Evolutionary conservation across 2,888 invertebrate species (phyloP), one percentile per base, ranked within the genome.

Genomic region (Silvanus unidentatus): DNA sequence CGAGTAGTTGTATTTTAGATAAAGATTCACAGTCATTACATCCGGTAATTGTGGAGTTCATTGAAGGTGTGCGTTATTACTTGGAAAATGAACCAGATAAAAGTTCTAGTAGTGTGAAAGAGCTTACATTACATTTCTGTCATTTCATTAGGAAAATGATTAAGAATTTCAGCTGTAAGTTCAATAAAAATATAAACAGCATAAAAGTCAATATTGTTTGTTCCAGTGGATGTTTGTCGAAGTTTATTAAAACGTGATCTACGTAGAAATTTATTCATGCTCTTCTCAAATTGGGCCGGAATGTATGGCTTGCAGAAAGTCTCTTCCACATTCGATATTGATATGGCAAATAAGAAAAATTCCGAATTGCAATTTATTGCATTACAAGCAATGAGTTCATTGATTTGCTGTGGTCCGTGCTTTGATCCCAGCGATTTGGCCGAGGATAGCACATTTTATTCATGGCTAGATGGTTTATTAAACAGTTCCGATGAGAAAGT

Each of bases 251-350:
- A 92, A 64, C 80, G 89, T 53, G 94, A 95, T 62, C 74, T 94
- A 38, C 81, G 93, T 41, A 82, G 88, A 54, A 88, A 86, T 65
- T 75, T 99, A 48, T 98, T 98, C 73, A 82, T 86, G 54, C 76
- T 98, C 52, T 96, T 98, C 73, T 88, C 92, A 27, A 84, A 86
- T 36, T 99, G 97, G 97, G 91, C 93, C 62, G 96, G 95, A 1
- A 82, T 85, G 49, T 88, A 92, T 63, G 87, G 88, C 1, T 78
- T 82, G 54, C 82, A 85, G 27, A 71, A 62, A 44, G 51, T 54
- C 16, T 45, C 58, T 2, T 38, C 51, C 0, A 55, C 57, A 40
- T 48, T 40, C 1, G 48, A 49, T 10, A 49, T 47, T 1, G 65
- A 65, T 35, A 44, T 53, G 44, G 48, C 56, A 2, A 60, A 62